Evolutionary conservation across 2,888 invertebrate species (phyloP), one percentile per base, ranked within the genome.

Genomic region (Euclidia mi): DNA sequence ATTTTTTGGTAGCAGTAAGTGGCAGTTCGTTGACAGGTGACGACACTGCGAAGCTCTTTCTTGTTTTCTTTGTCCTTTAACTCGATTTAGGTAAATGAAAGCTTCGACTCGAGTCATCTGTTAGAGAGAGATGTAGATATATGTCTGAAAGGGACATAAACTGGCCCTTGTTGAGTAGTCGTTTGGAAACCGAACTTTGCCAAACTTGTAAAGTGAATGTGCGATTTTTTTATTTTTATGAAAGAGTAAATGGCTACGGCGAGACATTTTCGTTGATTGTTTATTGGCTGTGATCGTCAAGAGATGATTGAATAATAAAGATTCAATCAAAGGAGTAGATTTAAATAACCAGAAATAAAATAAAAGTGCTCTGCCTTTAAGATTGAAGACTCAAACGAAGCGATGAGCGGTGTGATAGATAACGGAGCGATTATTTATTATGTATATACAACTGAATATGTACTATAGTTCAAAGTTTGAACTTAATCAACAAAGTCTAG

Each of bases 31-130:
- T 87, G 89, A 91, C 89, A 87, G 88, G 90, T 89, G 90, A 84
- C 84, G 84, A 84, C 88, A 84, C 73, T 79, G 79, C 70, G 82
- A 83, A 82, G 85, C 81, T 85, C 84, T 88, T 87, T 89, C 87
- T 89, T 88, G 89, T 89, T 88, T 85, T 84, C 86, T 84, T 80
- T 81, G 84, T 80, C 84, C 87, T 85, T 80, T 88, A 88, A 89
- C 85, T 89, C 85, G 87, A 88, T 89, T 86, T 87, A 81, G 83
- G 82, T 84, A 85, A 90, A 88, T 87, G 84, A 86, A 85, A 81
- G 80, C 81, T 72, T 77, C 76, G 84, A 79, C 71, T 77, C 71
- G 55, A 75, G 67, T 73, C 78, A 82, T 85, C 76, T 81, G 81
- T 84, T 83, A 71, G 72, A 73, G 46, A n/a, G n/a, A 12, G 76